Conservation (phyloP, 2,797 vertebrate species). For the Rhinoraja longicauda region DNA sequence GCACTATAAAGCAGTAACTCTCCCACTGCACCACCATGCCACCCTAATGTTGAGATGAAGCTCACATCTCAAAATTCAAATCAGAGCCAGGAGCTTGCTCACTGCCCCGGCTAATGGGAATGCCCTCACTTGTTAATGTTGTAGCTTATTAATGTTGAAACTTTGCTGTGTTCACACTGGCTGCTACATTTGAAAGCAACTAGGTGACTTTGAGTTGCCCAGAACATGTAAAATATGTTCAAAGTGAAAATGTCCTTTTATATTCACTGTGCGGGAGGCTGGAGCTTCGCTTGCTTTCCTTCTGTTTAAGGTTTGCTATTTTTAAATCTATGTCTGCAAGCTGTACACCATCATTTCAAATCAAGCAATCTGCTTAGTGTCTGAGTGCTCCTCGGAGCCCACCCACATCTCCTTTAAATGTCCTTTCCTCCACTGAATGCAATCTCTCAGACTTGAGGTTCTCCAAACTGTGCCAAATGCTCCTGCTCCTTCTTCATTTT, state of each 20-base stretch:
- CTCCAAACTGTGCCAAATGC: no score
- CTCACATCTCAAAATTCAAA: not conserved
- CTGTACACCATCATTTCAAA: not conserved
- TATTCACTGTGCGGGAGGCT: not conserved
- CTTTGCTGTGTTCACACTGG: not conserved
- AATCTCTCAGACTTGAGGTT: not conserved
- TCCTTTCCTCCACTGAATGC: not conserved
- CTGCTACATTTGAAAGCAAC: not conserved
- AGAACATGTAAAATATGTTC: not conserved
- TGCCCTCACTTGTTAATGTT: not conserved
- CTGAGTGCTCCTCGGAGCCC: not conserved
- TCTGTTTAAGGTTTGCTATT: not conserved
- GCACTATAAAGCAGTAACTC: no score
- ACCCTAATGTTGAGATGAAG: not conserved
- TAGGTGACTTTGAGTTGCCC: not conserved
- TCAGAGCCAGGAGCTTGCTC: not conserved
- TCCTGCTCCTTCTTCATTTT: no score
- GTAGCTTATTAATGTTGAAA: not conserved
- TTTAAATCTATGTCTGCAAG: not conserved
- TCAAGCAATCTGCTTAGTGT: not conserved
- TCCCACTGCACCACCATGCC: no score
- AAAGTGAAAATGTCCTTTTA: not conserved
- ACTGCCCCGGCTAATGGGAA: not conserved
- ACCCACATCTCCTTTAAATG: not conserved
- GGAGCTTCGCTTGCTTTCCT: not conserved